Conservation (phyloP, 2,113 vertebrate species). For the Vulpes vulpes region DNA sequence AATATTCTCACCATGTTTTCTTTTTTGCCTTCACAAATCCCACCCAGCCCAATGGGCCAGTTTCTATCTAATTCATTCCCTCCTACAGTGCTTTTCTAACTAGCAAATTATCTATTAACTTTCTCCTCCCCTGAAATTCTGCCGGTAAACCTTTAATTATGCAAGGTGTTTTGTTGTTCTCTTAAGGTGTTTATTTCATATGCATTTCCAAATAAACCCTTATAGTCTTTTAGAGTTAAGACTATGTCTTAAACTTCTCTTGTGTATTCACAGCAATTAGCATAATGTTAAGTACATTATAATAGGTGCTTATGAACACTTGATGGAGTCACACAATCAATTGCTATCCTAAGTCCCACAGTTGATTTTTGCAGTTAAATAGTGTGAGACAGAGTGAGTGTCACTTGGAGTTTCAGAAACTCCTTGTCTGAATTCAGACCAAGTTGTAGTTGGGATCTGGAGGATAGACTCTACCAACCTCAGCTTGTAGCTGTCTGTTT, state of each 20-base stretch:
- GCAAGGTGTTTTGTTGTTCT: neutral
- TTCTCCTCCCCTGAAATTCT: neutral
- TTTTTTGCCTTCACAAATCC: neutral
- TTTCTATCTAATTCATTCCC: neutral
- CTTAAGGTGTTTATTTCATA: neutral
- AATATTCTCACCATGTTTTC: neutral
- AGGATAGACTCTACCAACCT: neutral
- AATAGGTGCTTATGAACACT: neutral
- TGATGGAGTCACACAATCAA: neutral
- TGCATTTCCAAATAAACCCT: neutral
- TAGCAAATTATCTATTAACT: neutral
- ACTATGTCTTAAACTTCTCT: neutral
- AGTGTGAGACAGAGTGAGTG: neutral
- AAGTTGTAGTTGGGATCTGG: neutral
- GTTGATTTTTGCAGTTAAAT: neutral
- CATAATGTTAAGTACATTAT: neutral
- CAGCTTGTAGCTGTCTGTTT: neutral
- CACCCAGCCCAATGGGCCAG: neutral
- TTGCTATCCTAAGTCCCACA: neutral
- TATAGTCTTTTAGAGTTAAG: neutral
- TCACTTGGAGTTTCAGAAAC: neutral
- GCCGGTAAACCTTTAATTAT: neutral
- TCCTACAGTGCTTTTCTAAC: neutral
- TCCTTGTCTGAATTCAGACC: neutral
- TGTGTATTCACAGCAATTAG: neutral